phyloP scores from a whole-genome alignment of 2,888 invertebrate genomes.

The Argyresthia goedartella region DNA sequence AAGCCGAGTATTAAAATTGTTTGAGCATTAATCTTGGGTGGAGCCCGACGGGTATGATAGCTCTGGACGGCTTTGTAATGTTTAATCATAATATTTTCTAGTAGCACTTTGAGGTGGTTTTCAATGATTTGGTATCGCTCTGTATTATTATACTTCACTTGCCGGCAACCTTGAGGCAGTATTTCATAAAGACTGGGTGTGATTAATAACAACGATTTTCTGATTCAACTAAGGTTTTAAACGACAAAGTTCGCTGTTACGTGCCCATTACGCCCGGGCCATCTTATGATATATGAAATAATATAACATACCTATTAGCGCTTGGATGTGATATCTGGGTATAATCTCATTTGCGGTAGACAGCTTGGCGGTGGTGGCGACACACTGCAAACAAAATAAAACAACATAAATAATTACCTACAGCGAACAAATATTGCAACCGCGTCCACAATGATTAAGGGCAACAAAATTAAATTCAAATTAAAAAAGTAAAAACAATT shows the following conservation, averaged over 20 bases:
- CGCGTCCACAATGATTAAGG: neutral
- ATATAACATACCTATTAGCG: constrained; percentile 64
- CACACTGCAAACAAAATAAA: constrained; percentile 36
- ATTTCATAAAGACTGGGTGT: too few relatives aligned
- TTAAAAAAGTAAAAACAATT: neutral
- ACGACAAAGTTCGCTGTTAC: too few relatives aligned
- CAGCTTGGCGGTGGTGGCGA: constrained; percentile 62
- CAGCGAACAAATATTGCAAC: neutral
- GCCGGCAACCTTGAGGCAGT: too few relatives aligned
- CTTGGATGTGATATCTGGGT: constrained; percentile 60
- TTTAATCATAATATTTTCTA: neutral
- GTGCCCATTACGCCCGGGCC: too few relatives aligned
- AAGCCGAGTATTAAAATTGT: constrained; percentile 23
- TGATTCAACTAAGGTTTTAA: too few relatives aligned
- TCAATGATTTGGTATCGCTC: too few relatives aligned
- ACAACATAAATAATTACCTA: neutral
- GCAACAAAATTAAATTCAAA: neutral
- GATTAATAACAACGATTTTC: too few relatives aligned
- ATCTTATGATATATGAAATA: too few relatives aligned
- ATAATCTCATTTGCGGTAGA: constrained; percentile 69
- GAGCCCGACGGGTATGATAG: neutral
- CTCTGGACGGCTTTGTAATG: neutral
- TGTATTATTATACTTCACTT: too few relatives aligned
- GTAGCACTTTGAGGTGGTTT: too few relatives aligned
- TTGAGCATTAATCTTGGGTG: neutral